Base-by-base conservation (phyloP, 2,888 invertebrate genomes). In the Acleris laterana region DNA sequence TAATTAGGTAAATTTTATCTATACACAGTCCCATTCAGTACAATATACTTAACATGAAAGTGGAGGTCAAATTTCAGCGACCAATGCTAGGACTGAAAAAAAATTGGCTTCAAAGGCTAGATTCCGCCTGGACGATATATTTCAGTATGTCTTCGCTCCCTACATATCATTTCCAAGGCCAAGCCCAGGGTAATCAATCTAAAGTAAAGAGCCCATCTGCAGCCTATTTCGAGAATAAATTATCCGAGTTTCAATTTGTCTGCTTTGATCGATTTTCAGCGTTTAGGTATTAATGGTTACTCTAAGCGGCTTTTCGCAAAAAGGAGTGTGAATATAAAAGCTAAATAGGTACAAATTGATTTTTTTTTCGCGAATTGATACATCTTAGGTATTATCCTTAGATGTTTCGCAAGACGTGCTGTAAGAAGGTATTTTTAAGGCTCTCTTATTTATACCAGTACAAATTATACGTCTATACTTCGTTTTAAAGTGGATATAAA, bases 161-260 rank as follows among this genome's bases (percentile, higher is more conserved):
- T 62, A 57, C 61, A 56, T 38, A 51, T 50, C 55, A 57, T 32
- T 58, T 52, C 62, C 57, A 38, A 52, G 46, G 56, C 61, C 51
- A 57, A 32, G 13, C 46, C 32, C 49, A 25, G 51, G 22, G 61
- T 61, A 48, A 66, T 62, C 66, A 66, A 66, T 62, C 62, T 66
- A 57, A 65, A 65, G 62, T 52, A 51, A 51, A 62, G 63, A 50
- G 61, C 61, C 65, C 66, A 66, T 66, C 66, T 66, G 66, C 66
- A 46, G 61, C 66, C 62, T 66, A 61, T 66, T 66, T 46, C 51
- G 51, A 38, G 52, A 66, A 66, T 57, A 66, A 66, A 66, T 66
- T 66, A 66, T 66, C 57, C 50, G 46, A 62, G 51, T 66, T 59
- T 66, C 61, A 66, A 66, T 61, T 66, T 66, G 61, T 61, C 65